Base-by-base conservation (phyloP, 2,888 invertebrate species). In the Amphiduros pacificus region DNA sequence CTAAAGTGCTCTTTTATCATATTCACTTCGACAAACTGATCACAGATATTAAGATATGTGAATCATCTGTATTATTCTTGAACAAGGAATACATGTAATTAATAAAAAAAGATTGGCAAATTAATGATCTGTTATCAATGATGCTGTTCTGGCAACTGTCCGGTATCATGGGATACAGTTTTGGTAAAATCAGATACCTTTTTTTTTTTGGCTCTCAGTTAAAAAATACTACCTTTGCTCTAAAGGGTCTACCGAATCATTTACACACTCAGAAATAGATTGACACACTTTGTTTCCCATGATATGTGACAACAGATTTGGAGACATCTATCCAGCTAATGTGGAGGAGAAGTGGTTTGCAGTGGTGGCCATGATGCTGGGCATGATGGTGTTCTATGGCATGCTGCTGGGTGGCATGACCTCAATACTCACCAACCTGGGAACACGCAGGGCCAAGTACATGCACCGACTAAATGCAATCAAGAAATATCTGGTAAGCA, bases 381-480 rank as follows among this genome's bases (percentile, higher is more conserved):
- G 70, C n/a, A 62, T 66, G 2, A 41, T 54, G 2, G 62, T 70
- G 14, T 63, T 70, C 64, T 66, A 67, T 31, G 70, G 70, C 5
- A 59, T 70, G 63, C 29, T 71, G 31, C 58, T 71, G 27, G 70
- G 68, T 41, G 68, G 66, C 3, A 61, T 70, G 61, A 66, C 70
- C 2, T 70, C 70, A 2, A 52, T 68, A 55, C 54, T 70, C 28
- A 68, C 68, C 31, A 70, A 71, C 56, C 57, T 60, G 26, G 66
- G 64, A n/a, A 29, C 54, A 20, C 48, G 56, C 29, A 44, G 65
- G 20, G 54, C 62, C 4, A 31, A 22, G 9, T 68, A 54, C 32
- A 48, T 58, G 1, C 65, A 67, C 54, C 54, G 62, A 5, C 41
- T 68, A 28, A 26, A 55, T 9, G 53, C 41, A 6, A 61, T 68